Base-by-base conservation (phyloP, 2,797 vertebrate species). In the Helarctos malayanus region DNA sequence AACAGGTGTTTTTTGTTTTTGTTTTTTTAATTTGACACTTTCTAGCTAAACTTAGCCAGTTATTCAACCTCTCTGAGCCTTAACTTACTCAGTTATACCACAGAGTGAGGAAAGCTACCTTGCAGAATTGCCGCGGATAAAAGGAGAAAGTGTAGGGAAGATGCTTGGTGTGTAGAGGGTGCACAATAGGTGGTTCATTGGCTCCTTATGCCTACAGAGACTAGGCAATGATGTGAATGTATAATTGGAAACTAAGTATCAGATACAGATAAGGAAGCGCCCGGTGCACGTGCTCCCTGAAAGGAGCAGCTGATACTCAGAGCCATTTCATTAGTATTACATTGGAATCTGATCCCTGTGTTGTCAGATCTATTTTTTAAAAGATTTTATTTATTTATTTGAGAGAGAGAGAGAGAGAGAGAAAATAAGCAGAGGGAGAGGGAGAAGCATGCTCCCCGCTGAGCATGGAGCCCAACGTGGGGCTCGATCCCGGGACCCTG, bases 51-150 rank as follows among this genome's bases (percentile, higher is more conserved):
- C 7, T 81, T 65, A 54, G 27, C 5, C 73, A 68, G 41, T 65
- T 76, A 35, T 78, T 87, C 32, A 56, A 29, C 29, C 38, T 83
- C 23, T 56, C 15, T 73, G 73, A 91, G 16, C 9, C 47, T 86
- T 89, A 65, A 38, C 82, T 79, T 75, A 69, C 32, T 79, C n/a
- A 54, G 41, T 19, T 86, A 27, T 83, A 83, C 41, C 11, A 27
- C 9, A 79, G 85, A 94, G 12, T 68, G 89, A 93, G 83, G 52
- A 91, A 94, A 91, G 68, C 2, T 69, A 29, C 35, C 38, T 61
- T 79, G 65, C 14, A 91, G 83, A 86, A 89, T 29, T 96, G 49
- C 32, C 69, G 57, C 92, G 68, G 14, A 73, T 73, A 56, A 90
- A 89, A 84, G 59, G 54, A 81, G 21, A 76, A 21, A 52, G 57